Evolutionary conservation across 2,888 invertebrate species (phyloP), one percentile per base, ranked within the genome.

Genomic region (Eristalinus aeneus): DNA sequence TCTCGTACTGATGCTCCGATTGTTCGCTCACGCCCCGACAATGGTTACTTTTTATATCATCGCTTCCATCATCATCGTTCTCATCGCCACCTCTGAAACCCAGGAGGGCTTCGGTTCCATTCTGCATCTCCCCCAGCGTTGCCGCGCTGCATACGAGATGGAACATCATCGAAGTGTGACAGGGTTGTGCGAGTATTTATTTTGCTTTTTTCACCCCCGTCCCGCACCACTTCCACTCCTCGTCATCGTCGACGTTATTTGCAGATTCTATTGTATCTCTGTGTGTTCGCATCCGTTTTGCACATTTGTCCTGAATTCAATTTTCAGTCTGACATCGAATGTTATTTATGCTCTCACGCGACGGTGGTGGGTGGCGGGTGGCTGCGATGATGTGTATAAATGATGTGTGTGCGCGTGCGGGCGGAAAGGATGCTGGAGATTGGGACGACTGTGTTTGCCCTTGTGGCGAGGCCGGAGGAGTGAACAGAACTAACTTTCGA

Each of bases 241-340:
- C 11, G 5, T 39, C 20, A 27, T 32, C 34, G n/a, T 61, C 16
- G 63, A 32, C 39, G 39, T 56, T 71, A 77, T 77, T 69, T 71
- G 56, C 77, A 77, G 71, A 77, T 71, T 58, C 68, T 69, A 36
- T 61, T 56, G 56, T 58, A 64, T 77, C 11, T 53, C n/a, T 12
- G 36, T 71, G 32, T 64, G 22, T 31, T 22, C 23, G 10, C 60
- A 72, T 72, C 54, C 34, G 75, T 46, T 76, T 71, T 64, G 65
- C 71, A 75, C 61, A 79, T 74, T 84, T 80, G 80, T 72, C 46
- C 61, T 67, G 67, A 80, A 80, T 80, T 85, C 84, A 80, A 80
- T 85, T 80, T 85, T 56, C 67, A 61, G 65, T 75, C 53, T 65
- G 69, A 71, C 74, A 83, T 64, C 68, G 65, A 78, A 71, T 74